A percentile compares a stretch with the other conserved stretches of the same genome.
Conservation (phyloP, 2,113 vertebrate species). For the Noctilio leporinus region DNA sequence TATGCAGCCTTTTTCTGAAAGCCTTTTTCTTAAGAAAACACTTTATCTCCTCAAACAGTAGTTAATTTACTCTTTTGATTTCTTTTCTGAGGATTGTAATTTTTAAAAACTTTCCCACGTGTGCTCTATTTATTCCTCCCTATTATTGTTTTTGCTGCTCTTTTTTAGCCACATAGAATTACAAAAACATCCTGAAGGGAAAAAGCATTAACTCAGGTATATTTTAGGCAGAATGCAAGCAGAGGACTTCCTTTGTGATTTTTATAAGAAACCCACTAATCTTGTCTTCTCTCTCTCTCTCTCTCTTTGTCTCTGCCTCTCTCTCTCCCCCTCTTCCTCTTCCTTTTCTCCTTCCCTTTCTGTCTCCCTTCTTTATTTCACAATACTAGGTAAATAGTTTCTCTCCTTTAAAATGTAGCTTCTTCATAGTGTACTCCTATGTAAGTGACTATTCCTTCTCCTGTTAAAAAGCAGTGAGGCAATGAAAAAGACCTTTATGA, state of each 20-base stretch:
- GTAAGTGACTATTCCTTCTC: neutral
- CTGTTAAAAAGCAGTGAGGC: neutral
- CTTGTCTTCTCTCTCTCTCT: too few species aligned
- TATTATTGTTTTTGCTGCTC: neutral
- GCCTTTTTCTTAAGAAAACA: neutral
- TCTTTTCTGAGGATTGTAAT: neutral
- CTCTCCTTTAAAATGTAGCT: neutral
- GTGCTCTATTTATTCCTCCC: neutral
- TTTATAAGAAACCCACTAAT: neutral
- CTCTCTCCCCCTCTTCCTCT: neutral
- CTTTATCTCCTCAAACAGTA: neutral
- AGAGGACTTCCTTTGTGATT: neutral
- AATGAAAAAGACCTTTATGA: neutral
- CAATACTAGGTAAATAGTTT: neutral
- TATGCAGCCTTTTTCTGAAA: neutral
- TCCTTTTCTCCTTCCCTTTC: rapidly evolving
- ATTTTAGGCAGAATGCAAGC: neutral
- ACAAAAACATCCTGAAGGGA: neutral
- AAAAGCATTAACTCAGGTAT: neutral
- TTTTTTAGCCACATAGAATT: neutral
- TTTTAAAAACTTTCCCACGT: neutral
- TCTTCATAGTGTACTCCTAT: neutral
- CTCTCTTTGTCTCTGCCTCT: neutral
- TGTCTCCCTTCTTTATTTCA: neutral
- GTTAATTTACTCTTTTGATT: neutral